Base-by-base conservation (phyloP, 2,888 invertebrate genomes). In the Drosophila crucigera region DNA sequence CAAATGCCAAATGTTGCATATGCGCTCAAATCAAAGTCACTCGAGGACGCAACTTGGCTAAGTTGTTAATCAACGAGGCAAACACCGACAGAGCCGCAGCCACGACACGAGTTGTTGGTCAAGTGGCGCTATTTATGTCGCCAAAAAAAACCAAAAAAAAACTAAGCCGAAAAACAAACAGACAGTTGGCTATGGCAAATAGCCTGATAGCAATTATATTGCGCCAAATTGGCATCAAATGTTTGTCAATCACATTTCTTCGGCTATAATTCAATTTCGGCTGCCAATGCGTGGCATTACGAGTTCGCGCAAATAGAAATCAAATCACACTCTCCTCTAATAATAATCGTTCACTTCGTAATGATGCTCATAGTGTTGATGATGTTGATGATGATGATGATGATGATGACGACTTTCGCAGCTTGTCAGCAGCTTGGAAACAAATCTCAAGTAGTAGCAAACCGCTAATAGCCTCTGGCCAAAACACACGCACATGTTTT, bases 401-500 rank as follows among this genome's bases (percentile, higher is more conserved):
- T 70, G 39, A 76, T 69, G 80, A 71, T 62, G 54, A 31, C 47
- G 72, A 74, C 73, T 83, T 78, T 85, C 76, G 74, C 73, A 80
- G 84, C 70, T 61, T 35, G 22, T 41, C 54, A 55, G 43, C 62
- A 52, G 16, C 64, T 66, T 41, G 35, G 66, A 69, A 33, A 22
- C 22, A 41, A 54, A 41, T 54, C 53, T 76, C 80, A 73, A 84
- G 74, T 70, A 63, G 71, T 71, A 60, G 56, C 64, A 62, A 69
- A 68, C 86, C 85, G 88, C 87, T 84, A 84, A 74, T 73, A 84
- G 88, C 88, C 83, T 49, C 58, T 73, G 75, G 80, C 68, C 84
- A 82, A 76, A 76, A 71, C 41, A 60, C 65, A 41, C 56, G 31
- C 47, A 70, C 59, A 63, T 33, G 4, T n/a, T 16, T 54, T 9